Base-by-base conservation (phyloP, 2,888 invertebrate genomes). In the Scaptomyza tumidula region DNA sequence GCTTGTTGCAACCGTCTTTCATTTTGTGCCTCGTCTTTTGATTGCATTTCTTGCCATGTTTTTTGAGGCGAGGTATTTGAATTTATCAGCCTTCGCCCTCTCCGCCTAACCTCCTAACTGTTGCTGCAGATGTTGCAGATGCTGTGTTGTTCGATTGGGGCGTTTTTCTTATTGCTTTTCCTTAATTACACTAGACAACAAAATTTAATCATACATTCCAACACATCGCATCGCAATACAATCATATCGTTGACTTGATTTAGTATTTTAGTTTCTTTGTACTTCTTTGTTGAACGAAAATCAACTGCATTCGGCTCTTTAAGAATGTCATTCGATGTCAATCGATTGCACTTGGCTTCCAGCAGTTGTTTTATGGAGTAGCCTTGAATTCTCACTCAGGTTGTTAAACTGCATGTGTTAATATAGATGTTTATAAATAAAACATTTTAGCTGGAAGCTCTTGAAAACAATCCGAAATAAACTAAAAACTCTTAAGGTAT, bases 21-120 rank as follows among this genome's bases (percentile, higher is more conserved):
- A 66, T 59, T 59, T 75, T 45, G 54, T 65, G 75, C 68, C 9
- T 16, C 69, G 75, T 54, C 59, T 65, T 80, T 80, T 76, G 63
- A 80, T 83, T 86, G 69, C 59, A 71, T 76, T 86, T 66, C 19
- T 35, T 50, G 33, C 35, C 39, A 39, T 39, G 14, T 14, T 19
- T 39, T 41, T 41, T 24, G 39, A 39, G 35, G 35, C 55, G 44
- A 50, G 56, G 37, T 43, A 50, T 60, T 78, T 57, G 49, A 78
- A 78, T 75, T 49, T 46, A 37, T 45, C 62, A 48, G 65, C 48
- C 45, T 49, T 24, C 24, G 24, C 24, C 44, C 33, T 35, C n/a
- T 41, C 9, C 45, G 31, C 29, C 41, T 6, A 50, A n/a, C 35
- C 45, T 35, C 29, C 41, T 6, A 50, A n/a, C 35, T 35, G 49